Base-by-base conservation (phyloP, 2,113 vertebrate genomes). In the Neodontobutis hainanensis region DNA sequence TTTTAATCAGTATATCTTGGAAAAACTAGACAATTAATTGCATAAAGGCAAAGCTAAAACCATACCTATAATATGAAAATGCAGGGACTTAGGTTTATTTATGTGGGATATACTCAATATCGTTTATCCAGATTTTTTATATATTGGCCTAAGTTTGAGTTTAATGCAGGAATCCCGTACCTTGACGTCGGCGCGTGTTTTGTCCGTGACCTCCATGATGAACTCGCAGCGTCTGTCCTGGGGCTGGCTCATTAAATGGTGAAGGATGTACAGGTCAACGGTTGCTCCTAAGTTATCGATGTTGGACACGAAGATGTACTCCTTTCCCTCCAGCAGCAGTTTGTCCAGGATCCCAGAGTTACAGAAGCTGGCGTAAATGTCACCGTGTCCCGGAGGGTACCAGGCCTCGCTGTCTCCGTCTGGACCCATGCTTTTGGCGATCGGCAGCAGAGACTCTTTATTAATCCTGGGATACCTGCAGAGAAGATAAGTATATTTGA, bases 131-230 rank as follows among this genome's bases (percentile, higher is more conserved):
- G 19, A 27, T 27, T 27, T 27, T 27, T 27, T 27, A 27, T 27
- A 27, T 27, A 27, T 27, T 27, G 19, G 1, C 19, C 19, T 27
- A 27, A 27, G 3, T 27, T 27, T 27, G 19, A 27, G 19, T 27
- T 27, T 27, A 1, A 27, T 27, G 1, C 19, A 27, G 19, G 3
- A 27, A 27, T 6, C 1, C 4, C 9, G 27, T 84, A 98, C 96
- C 95, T 99, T 99, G 67, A 99, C 96, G 47, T 99, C 97, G 0
- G 97, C 96, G 45, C 96, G 83, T 15, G 97, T 99, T 88, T 99
- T 99, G 87, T 99, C 95, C 0, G 97, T 99, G 87, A 99, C 97
- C 88, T 99, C 97, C 97, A 99, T 99, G 85, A 99, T 94, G 72
- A 99, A 99, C 87, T 99, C 97, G 65, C 96, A 98, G 81, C 94